These are phyloP conservation scores for Ptychochromis oligacanthus DNA, from an alignment of 2,113 vertebrate genomes.

Conservation along the genomic window DNA sequence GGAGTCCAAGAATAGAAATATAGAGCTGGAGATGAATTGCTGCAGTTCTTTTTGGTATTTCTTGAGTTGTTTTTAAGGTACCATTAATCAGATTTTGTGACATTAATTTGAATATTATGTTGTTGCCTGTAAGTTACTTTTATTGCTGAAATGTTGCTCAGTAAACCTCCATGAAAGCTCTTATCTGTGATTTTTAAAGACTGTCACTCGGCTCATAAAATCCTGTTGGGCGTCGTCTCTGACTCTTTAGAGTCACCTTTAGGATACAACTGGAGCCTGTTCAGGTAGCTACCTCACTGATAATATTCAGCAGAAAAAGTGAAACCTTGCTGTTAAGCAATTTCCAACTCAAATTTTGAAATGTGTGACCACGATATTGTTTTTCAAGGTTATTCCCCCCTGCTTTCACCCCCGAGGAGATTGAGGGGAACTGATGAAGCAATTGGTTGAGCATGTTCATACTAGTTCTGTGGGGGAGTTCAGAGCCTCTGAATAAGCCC, in stretches of 20 bases:
- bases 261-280: neutral
- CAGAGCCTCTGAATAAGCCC: neutral
- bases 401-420: neutral
- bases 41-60: neutral
- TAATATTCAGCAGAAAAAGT: neutral
- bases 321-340: constrained; percentile 6
- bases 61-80: neutral
- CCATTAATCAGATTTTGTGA: no score
- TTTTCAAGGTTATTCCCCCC: neutral
- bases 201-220: neutral
- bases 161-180: neutral
- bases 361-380: neutral
- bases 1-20: neutral
- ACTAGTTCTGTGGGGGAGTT: constrained; percentile 8
- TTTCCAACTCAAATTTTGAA: neutral
- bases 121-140: no score
- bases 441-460: constrained; percentile 30
- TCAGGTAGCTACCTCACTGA: neutral
- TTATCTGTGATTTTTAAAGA: neutral
- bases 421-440: constrained; percentile 17
- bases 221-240: fast-evolving
- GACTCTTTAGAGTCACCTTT: neutral
- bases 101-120: no score
- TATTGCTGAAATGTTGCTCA: neutral
- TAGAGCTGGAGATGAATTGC: neutral